These are phyloP conservation scores for Nematostella vectensis DNA, from an alignment of 92 coral and sea anemone species.

Conservation along the genomic window DNA sequence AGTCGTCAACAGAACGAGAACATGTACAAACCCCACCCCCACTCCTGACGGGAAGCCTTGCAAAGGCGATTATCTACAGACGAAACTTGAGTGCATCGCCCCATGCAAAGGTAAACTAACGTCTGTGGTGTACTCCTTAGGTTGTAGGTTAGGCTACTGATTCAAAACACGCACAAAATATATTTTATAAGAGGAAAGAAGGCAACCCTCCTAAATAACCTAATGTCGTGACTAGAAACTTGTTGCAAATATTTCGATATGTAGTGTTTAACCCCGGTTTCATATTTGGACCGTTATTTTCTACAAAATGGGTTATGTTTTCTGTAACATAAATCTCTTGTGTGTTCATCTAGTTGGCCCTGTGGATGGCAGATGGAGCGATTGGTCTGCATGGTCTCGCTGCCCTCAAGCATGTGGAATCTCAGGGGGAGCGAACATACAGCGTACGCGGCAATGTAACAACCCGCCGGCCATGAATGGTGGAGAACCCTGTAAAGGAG, in stretches of 20 bases:
- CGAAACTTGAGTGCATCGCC: slow-evolving; percentile 83
- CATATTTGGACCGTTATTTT: too few species aligned
- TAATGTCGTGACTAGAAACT: too few species aligned
- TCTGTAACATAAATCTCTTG: too few species aligned
- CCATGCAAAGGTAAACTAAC: slow-evolving; percentile 81
- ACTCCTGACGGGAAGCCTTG: slow-evolving; percentile 80
- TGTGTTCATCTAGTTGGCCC: slow-evolving; percentile 88
- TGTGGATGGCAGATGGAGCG: slow-evolving; percentile 80
- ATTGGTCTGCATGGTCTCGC: slow-evolving; percentile 69
- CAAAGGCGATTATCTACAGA: slow-evolving; percentile 45
- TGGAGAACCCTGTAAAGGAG: slow-evolving; percentile 74
- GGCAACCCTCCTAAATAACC: too few species aligned
- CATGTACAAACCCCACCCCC: slow-evolving; percentile 77
- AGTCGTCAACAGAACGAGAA: slow-evolving; percentile 70
- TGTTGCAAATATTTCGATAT: too few species aligned
- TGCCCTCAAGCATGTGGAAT: slow-evolving; percentile 84
- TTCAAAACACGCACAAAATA: too few species aligned
- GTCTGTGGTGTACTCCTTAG: background rate
- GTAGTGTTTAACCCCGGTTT: too few species aligned
- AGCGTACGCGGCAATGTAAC: slow-evolving; percentile 70
- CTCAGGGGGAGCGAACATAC: slow-evolving; percentile 55
- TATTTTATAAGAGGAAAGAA: too few species aligned
- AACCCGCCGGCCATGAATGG: slow-evolving; percentile 88
- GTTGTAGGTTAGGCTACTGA: background rate
- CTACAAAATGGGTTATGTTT: too few species aligned